Evolutionary conservation across 2,797 vertebrate species (phyloP).

Genomic region (Melanotaenia maccullochi): DNA sequence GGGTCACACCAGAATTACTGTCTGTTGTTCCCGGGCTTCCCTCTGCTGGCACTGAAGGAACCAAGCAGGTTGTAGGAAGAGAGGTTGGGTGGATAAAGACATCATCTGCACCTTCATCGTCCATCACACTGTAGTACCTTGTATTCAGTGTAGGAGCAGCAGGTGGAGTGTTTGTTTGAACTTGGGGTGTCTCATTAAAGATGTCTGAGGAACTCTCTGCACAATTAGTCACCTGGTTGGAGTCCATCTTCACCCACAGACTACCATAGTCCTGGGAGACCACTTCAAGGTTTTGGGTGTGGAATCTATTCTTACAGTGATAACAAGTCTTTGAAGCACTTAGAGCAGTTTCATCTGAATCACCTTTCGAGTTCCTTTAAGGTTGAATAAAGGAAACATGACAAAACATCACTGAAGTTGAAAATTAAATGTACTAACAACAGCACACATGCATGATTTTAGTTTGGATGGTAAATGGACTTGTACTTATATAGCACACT

Average conservation of each 20-base stretch:
- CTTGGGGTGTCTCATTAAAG: conserved; percentile 12
- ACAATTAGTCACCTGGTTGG: not conserved
- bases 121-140: conserved; percentile 41
- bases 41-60: conserved; percentile 46
- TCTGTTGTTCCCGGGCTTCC: conserved; percentile 27
- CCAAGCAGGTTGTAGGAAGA: conserved; percentile 1
- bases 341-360: not conserved
- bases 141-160: not conserved
- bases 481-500: no score
- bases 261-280: conserved; percentile 36
- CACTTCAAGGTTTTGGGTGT: conserved; percentile 7
- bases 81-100: conserved; percentile 42
- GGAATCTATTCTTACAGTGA: conserved; percentile 44
- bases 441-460: not conserved
- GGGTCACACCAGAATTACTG: conserved; percentile 61
- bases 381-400: conserved; percentile 19
- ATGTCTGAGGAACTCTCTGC: not conserved
- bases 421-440: not conserved
- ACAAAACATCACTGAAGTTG: conserved; percentile 19
- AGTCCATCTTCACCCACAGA: conserved; percentile 53
- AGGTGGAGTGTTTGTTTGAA: not conserved
- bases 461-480: not conserved
- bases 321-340: conserved; percentile 9
- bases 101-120: conserved; percentile 50
- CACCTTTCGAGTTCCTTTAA: conserved; percentile 5